Base-by-base conservation (phyloP, 2,888 invertebrate species). In the Leptura quadrifasciata region DNA sequence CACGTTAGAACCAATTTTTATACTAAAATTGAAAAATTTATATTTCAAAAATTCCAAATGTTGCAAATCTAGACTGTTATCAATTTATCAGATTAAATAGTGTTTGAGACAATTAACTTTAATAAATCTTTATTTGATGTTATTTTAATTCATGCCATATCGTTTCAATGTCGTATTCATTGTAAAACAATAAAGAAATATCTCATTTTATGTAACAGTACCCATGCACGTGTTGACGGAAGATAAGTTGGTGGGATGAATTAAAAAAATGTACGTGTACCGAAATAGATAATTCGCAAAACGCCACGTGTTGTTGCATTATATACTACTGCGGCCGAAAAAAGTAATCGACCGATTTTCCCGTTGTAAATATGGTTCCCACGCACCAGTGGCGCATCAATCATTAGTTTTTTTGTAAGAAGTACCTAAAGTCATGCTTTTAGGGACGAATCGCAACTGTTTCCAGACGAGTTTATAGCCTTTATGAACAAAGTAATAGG, bases 151-250 rank as follows among this genome's bases (percentile, higher is more conserved):
- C 31, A 27, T 2, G 27, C n/a, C n/a, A 52, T 17, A 60, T 71
- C 27, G 47, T 21, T 39, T 60, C 71, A 71, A 71, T 71, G 71
- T 27, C 71, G 54, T 61, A 71, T 71, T 71, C 27, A 71, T 71
- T 24, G 58, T 71, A 69, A 67, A 24, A 21, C 21, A 61, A 47
- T 47, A 47, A 47, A 47, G n/a, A 15, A 31, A 47, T 47, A 10
- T 57, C 2, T 57, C 4, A 64, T 15, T 35, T 24, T 47, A 54
- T 27, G 8, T 47, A 24, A 21, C n/a, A n/a, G n/a, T n/a, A n/a
- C n/a, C n/a, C n/a, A n/a, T n/a, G n/a, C 65, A 65, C 65, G 65
- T 65, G 65, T 2, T 64, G 20, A 18, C 18, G 8, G n/a, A 24
- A 58, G 21, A 21, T 47, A 47, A 47, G n/a, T 12, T n/a, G 5